phyloP scores from a whole-genome alignment of 2,113 vertebrate species.

The Psephotus haematonotus region DNA sequence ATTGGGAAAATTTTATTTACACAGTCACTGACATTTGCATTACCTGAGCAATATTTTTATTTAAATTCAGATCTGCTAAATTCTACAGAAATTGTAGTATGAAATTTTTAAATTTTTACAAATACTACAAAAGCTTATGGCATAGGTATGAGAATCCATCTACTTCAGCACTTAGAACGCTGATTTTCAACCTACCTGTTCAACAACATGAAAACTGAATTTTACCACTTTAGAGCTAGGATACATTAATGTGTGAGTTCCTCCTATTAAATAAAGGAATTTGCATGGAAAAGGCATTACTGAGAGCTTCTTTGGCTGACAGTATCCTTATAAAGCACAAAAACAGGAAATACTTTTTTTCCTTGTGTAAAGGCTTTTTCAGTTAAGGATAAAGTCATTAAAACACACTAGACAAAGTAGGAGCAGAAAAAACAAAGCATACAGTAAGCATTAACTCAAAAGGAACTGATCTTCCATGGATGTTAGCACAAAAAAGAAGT shows the following conservation, averaged over 20 bases:
- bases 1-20: neutral
- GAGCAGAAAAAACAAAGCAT: neutral
- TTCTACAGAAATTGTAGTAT: neutral
- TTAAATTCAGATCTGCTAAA: neutral
- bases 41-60: neutral
- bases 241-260: neutral
- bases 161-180: neutral
- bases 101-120: neutral
- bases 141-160: neutral
- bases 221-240: neutral
- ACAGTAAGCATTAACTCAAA: neutral
- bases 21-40: neutral
- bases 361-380: neutral
- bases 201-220: neutral
- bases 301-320: neutral
- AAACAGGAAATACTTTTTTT: neutral
- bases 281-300: neutral
- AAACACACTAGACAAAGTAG: neutral
- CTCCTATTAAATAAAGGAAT: neutral
- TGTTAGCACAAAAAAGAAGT: neutral
- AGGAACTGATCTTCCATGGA: neutral
- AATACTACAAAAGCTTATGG: neutral
- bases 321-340: neutral
- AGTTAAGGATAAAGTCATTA: neutral
- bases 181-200: neutral